Conservation (phyloP, 2,113 vertebrate species). For the Ctenodactylus gundi region DNA sequence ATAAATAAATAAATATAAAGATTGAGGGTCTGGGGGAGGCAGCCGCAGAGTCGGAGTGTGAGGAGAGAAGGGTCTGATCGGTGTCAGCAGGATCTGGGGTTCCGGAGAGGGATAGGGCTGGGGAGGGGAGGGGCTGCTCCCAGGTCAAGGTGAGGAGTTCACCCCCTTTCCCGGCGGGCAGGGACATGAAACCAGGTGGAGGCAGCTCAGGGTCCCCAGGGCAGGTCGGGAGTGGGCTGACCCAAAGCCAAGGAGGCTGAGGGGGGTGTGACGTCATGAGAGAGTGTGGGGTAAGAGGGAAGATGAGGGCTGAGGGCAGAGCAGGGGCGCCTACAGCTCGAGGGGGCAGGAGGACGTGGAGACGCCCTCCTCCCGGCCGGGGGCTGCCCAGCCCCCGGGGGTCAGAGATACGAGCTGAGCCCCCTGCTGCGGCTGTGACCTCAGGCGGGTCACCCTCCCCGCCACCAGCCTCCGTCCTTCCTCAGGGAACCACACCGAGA, state of each 20-base stretch:
- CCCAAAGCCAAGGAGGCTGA: not conserved
- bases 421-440: not conserved
- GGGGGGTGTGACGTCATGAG: no score
- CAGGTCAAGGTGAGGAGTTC: not conserved
- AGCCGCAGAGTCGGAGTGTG: not conserved
- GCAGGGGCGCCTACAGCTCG: not conserved
- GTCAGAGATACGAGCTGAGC: not conserved
- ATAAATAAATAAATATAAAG: no score
- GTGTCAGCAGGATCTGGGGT: not conserved
- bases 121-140: constrained; percentile 1
- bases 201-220: constrained; percentile 48
- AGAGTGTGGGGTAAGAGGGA: constrained; percentile 30
- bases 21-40: not conserved
- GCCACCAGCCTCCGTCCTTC: not conserved
- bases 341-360: not conserved
- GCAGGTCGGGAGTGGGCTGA: constrained; percentile 9
- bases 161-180: not conserved
- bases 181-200: not conserved
- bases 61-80: not conserved
- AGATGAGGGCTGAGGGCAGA: not conserved
- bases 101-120: not conserved
- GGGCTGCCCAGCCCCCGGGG: fast-evolving
- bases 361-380: not conserved
- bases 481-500: not conserved
- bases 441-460: not conserved